These are phyloP conservation scores for Hippocampus zosterae DNA, from an alignment of 2,113 vertebrate genomes.

Conservation along the genomic window DNA sequence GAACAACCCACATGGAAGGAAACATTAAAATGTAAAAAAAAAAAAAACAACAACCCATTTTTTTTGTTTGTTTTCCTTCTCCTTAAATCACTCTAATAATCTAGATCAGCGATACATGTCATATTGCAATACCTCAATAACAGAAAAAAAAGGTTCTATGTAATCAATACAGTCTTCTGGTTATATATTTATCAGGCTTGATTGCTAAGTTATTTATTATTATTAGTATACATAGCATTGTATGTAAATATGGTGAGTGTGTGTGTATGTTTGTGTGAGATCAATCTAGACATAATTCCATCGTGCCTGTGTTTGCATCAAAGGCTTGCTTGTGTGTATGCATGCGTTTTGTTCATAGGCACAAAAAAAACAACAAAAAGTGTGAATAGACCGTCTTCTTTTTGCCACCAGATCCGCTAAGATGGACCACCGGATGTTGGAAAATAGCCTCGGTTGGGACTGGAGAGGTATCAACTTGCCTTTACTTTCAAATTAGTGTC, in stretches of 20 bases:
- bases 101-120: conserved; percentile 76
- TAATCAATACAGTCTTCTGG: conserved; percentile 76
- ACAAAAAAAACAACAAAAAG: conserved; percentile 29
- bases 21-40: conserved; percentile 52
- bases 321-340: conserved; percentile 49
- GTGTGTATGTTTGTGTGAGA: conserved; percentile 68
- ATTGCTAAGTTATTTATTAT: conserved; percentile 79
- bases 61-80: neutral
- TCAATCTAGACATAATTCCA: conserved; percentile 64
- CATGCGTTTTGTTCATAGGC: conserved; percentile 49
- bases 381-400: neutral
- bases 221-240: conserved; percentile 75
- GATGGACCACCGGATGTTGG: conserved; percentile 13
- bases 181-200: conserved; percentile 81
- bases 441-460: conserved; percentile 32
- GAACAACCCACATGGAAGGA: conserved; percentile 68
- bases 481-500: conserved; percentile 18
- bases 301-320: conserved; percentile 52
- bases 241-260: conserved; percentile 73
- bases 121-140: conserved; percentile 77
- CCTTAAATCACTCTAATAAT: conserved; percentile 63
- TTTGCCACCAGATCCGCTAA: conserved; percentile 1
- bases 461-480: conserved; percentile 21
- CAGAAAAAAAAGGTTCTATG: conserved; percentile 69
- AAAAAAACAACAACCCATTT: conserved; percentile 28